phyloP scores from a whole-genome alignment of 1,140 invertebrate species.

The Chrysomallon squamiferum region DNA sequence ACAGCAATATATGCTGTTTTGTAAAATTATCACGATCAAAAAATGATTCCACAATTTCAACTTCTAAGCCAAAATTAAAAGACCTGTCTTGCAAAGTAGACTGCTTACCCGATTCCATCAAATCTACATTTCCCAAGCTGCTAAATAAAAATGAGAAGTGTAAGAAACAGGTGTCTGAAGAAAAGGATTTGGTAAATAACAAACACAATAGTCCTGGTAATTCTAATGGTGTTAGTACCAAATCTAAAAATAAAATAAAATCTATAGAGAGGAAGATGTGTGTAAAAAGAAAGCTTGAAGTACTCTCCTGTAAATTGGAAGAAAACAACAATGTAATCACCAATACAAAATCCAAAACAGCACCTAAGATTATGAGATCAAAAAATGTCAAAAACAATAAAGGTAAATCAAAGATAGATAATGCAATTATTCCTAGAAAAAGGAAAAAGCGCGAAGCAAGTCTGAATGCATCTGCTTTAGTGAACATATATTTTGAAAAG shows the following conservation, averaged over 20 bases:
- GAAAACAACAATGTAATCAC: background rate
- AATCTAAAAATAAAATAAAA: too few species aligned
- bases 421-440: slow-evolving; percentile 2
- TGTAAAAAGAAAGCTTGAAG: background rate
- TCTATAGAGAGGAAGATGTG: background rate
- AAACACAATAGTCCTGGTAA: too few species aligned
- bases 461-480: slow-evolving; percentile 38
- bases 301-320: background rate
- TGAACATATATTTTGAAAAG: slow-evolving; percentile 45
- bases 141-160: too few species aligned
- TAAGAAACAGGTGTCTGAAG: too few species aligned
- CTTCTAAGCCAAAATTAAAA: too few species aligned
- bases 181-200: too few species aligned
- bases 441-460: slow-evolving; percentile 43
- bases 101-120: too few species aligned
- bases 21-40: background rate
- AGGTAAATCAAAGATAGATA: background rate
- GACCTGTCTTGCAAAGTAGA: too few species aligned
- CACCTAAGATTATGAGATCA: background rate
- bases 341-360: background rate
- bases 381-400: slow-evolving; percentile 3
- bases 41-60: too few species aligned
- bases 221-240: too few species aligned
- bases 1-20: background rate
- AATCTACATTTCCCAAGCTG: too few species aligned